A percentile compares a stretch with the other conserved stretches of the same genome.
Conservation (phyloP, 1,140 invertebrate genomes). For the Helicorthomorpha holstii region DNA sequence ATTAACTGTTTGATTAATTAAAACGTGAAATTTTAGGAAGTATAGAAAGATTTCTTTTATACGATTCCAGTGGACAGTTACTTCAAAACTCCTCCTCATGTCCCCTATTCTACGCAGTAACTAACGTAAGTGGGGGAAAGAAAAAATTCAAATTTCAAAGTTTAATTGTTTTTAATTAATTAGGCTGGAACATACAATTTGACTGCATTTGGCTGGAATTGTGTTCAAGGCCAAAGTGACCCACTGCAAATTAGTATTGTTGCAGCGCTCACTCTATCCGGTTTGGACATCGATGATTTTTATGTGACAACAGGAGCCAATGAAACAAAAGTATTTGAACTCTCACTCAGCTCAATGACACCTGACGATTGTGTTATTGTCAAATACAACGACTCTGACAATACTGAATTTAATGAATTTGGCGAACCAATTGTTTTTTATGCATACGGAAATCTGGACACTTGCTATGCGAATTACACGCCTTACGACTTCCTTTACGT, state of each 20-base stretch:
- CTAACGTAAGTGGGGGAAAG: neutral
- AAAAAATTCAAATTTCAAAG: neutral
- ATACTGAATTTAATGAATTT: no score
- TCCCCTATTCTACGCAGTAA: neutral
- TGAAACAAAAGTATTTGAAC: neutral
- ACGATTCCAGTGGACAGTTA: no score
- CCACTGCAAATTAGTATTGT: neutral
- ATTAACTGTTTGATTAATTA: no score
- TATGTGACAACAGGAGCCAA: neutral
- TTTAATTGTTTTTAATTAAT: neutral
- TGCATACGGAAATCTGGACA: neutral
- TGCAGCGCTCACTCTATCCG: neutral
- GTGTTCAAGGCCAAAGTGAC: neutral
- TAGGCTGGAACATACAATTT: neutral
- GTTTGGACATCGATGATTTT: neutral
- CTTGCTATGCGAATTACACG: neutral
- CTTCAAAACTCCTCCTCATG: no score
- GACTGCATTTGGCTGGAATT: neutral
- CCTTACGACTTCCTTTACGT: neutral
- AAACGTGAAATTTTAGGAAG: no score
- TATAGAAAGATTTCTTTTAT: no score
- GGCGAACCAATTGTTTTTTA: neutral
- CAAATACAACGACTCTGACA: neutral
- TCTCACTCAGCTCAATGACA: neutral
- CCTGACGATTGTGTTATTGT: neutral